These are phyloP conservation scores for Thunnus maccoyii DNA, from an alignment of 2,113 vertebrate genomes.

Conservation along the genomic window DNA sequence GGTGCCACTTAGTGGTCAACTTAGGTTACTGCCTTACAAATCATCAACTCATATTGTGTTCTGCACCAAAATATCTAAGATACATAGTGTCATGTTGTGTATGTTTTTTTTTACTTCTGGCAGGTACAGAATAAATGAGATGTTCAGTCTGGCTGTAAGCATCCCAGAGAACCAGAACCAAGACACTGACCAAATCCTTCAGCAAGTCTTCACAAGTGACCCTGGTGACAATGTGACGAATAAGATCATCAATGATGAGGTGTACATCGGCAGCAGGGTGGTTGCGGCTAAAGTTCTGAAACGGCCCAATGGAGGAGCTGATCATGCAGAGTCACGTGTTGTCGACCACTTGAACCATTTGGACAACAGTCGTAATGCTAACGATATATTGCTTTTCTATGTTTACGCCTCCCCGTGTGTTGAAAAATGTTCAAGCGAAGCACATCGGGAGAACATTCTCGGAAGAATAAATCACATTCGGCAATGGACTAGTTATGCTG, in stretches of 20 bases:
- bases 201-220: background rate
- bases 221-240: fast-evolving
- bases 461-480: fast-evolving
- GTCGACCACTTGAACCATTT: fast-evolving
- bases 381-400: constrained; percentile 42
- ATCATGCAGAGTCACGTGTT: background rate
- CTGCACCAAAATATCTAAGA: no score
- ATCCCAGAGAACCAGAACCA: background rate
- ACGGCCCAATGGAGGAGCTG: fast-evolving
- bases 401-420: background rate
- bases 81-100: no score
- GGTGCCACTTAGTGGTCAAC: background rate
- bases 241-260: fast-evolving
- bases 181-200: fast-evolving
- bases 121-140: fast-evolving
- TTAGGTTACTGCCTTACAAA: background rate
- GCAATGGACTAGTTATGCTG: fast-evolving
- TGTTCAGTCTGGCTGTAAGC: constrained; percentile 4
- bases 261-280: background rate
- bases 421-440: fast-evolving
- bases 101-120: background rate
- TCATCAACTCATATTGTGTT: background rate
- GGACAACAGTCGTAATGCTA: fast-evolving
- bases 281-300: background rate
- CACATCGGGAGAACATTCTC: fast-evolving